These are phyloP conservation scores for Thaumatotibia leucotreta DNA, from an alignment of 1,140 invertebrate genomes.

Conservation along the genomic window DNA sequence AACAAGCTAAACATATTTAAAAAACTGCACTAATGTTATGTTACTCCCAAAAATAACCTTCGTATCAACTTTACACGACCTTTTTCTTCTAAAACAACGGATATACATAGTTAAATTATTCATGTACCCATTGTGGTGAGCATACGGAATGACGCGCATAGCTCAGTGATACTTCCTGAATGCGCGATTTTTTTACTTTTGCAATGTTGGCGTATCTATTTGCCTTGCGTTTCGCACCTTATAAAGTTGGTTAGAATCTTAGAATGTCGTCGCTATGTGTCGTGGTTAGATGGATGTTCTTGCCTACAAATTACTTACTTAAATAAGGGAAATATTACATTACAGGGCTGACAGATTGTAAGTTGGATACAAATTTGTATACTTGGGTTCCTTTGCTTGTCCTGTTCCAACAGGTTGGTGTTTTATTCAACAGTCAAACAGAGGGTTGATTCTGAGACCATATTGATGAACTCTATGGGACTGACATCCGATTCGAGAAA, in stretches of 20 bases:
- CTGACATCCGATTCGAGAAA: no score
- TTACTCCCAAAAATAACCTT: no score
- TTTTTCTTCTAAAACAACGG: neutral
- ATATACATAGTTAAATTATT: constrained; percentile 3
- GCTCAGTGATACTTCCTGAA: neutral
- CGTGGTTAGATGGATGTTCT: neutral
- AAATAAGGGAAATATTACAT: neutral
- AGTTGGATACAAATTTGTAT: no score
- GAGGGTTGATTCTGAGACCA: no score
- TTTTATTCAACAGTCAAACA: no score
- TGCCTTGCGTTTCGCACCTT: neutral
- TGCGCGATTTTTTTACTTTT: neutral
- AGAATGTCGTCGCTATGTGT: neutral
- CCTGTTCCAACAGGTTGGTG: no score
- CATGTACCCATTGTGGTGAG: neutral
- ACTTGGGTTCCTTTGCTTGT: no score
- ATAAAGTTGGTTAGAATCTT: neutral
- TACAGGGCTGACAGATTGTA: no score
- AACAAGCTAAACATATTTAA: no score
- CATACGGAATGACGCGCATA: neutral
- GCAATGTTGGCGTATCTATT: neutral
- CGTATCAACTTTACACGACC: no score
- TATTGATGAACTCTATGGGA: no score
- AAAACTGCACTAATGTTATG: no score
- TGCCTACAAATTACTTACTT: neutral